These are phyloP conservation scores for Standfussiana lucernea DNA, from an alignment of 2,888 invertebrate species.

Conservation along the genomic window DNA sequence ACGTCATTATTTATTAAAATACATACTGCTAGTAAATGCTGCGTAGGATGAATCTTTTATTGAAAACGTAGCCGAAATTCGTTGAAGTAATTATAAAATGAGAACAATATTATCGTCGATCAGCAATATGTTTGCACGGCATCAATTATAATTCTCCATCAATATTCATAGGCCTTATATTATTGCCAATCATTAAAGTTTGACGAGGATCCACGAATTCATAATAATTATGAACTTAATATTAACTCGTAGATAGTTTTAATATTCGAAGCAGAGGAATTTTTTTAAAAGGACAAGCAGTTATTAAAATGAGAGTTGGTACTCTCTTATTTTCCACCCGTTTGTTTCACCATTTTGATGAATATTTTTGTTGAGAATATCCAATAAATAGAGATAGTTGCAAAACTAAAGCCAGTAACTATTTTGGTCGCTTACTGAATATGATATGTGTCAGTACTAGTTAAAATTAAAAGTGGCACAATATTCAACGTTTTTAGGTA, in stretches of 20 bases:
- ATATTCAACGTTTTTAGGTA: neutral
- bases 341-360: neutral
- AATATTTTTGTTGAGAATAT: neutral
- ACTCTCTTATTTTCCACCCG: neutral
- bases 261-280: neutral
- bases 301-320: neutral
- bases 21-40: neutral
- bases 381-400: neutral
- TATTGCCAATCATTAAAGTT: constrained; percentile 33
- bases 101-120: neutral
- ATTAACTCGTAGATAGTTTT: constrained; percentile 5
- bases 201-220: constrained; percentile 30
- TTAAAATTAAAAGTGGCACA: constrained; percentile 2
- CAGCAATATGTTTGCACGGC: constrained; percentile 11
- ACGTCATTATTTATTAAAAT: neutral
- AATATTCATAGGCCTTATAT: constrained; percentile 48
- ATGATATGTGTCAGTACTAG: neutral
- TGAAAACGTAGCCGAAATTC: neutral
- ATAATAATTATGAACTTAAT: constrained; percentile 16
- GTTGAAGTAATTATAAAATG: neutral
- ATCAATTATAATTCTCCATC: constrained; percentile 31
- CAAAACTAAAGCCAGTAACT: neutral
- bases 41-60: neutral
- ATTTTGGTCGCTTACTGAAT: neutral
- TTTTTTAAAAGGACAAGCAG: neutral